Conservation (phyloP, 2,797 vertebrate species). For the Acanthiza pusilla region DNA sequence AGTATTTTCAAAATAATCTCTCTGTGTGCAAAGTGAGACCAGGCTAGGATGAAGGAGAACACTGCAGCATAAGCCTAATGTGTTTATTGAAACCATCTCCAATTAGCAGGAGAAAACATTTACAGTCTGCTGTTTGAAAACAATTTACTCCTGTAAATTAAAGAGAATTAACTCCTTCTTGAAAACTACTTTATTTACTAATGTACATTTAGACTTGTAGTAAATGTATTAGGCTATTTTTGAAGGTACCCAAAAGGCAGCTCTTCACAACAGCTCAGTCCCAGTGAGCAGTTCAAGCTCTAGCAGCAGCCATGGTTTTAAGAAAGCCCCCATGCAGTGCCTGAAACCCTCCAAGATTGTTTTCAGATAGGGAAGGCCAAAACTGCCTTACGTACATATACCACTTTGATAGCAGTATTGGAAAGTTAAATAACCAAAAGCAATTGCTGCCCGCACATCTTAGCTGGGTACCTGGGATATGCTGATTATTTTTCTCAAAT, state of each 20-base stretch:
- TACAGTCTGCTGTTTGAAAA: background rate
- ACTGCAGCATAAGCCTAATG: background rate
- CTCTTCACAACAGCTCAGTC: background rate
- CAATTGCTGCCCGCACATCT: background rate
- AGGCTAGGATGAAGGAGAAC: background rate
- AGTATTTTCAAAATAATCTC: background rate
- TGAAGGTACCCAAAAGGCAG: background rate
- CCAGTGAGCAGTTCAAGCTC: background rate
- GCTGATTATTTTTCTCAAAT: background rate
- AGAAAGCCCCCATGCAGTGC: background rate
- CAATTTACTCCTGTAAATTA: background rate
- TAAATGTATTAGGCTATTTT: background rate
- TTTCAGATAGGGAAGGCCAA: background rate
- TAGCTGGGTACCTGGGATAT: background rate
- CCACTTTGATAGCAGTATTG: background rate
- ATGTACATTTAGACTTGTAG: background rate
- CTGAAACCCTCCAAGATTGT: background rate
- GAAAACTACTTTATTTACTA: background rate
- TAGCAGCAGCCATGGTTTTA: background rate
- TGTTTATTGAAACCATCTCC: background rate
- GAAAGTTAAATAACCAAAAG: background rate
- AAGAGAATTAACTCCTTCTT: background rate
- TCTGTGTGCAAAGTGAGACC: background rate
- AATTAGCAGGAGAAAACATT: background rate
- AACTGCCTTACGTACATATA: accelerated